These are phyloP conservation scores for Sebastes glaucus DNA, from an alignment of 2,797 vertebrate species.

Conservation along the genomic window DNA sequence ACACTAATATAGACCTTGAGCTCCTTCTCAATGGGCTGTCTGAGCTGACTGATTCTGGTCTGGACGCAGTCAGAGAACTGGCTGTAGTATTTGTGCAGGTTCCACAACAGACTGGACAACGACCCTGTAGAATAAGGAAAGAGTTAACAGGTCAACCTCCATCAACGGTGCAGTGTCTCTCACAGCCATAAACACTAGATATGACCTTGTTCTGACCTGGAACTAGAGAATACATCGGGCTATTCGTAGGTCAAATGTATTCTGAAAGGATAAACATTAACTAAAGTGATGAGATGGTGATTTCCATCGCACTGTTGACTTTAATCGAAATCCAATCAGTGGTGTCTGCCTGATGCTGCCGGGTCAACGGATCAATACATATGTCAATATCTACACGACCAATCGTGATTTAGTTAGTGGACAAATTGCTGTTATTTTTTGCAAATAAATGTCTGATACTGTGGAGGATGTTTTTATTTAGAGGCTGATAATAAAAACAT, in stretches of 20 bases:
- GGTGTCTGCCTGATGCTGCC: not conserved
- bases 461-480: not conserved
- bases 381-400: not conserved
- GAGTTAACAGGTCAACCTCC: not conserved
- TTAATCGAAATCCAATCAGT: not conserved
- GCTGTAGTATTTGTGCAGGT: conserved; percentile 93
- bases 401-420: not conserved
- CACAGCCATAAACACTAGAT: not conserved
- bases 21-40: conserved; percentile 94
- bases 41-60: conserved; percentile 86
- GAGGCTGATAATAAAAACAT: not conserved
- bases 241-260: not conserved
- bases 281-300: not conserved
- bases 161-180: not conserved
- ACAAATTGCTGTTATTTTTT: not conserved
- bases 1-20: conserved; percentile 85
- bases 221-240: too few relatives aligned
- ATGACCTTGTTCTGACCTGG: not conserved
- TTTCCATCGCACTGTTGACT: not conserved
- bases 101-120: conserved; percentile 94
- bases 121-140: conserved; percentile 74
- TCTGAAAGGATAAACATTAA: not conserved
- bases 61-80: conserved; percentile 90
- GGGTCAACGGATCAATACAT: not conserved
- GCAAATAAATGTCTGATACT: not conserved